A percentile compares a stretch with the other conserved stretches of the same genome.
Evolutionary conservation across 2,113 vertebrate species (phyloP).

Genomic region (Sinocyclocheilus maitianheensis): DNA sequence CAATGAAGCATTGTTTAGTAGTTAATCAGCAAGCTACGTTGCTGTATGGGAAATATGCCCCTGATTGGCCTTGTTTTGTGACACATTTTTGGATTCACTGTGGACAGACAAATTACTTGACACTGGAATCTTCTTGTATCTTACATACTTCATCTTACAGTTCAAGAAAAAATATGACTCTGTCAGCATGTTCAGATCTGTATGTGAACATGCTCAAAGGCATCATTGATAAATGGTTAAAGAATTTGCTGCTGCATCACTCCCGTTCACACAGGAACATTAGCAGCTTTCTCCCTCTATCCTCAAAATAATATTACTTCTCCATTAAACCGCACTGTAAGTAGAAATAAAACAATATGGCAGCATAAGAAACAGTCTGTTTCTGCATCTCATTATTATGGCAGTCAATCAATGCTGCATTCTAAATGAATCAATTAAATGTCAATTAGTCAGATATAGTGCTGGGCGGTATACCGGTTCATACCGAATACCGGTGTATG

Average conservation of each 20-base stretch:
- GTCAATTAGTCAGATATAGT: not conserved
- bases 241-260: not conserved
- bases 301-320: not conserved
- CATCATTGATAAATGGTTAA: constrained; percentile 12
- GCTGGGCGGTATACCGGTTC: too few relatives aligned
- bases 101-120: not conserved
- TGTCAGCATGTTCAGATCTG: constrained; percentile 39
- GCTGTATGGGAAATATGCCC: too few relatives aligned
- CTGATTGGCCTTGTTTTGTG: not conserved
- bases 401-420: not conserved
- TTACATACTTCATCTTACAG: not conserved
- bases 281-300: not conserved
- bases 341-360: not conserved
- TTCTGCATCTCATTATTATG: not conserved
- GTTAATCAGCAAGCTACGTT: not conserved
- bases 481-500: too few relatives aligned
- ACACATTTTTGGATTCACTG: not conserved
- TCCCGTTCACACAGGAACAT: not conserved
- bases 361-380: not conserved
- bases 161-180: not conserved
- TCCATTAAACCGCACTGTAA: not conserved
- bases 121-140: not conserved
- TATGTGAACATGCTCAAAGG: constrained; percentile 7
- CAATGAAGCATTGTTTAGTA: not conserved
- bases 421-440: not conserved